These are phyloP conservation scores for Muschampia plurimacula DNA, from an alignment of 2,888 invertebrate species.

Conservation along the genomic window DNA sequence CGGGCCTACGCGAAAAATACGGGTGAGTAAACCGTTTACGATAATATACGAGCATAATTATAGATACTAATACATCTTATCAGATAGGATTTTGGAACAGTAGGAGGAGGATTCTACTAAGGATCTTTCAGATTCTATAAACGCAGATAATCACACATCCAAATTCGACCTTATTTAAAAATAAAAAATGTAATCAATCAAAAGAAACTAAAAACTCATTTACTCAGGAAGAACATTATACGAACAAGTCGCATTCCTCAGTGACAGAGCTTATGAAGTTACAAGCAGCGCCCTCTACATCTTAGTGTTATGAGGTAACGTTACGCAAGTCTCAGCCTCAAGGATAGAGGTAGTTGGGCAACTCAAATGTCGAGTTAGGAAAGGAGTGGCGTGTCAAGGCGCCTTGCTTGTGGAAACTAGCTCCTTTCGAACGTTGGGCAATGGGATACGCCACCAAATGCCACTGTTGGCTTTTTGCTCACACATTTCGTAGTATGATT, in stretches of 20 bases:
- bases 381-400: conserved; percentile 78
- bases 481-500: conserved; percentile 14
- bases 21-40: no score
- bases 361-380: conserved; percentile 75
- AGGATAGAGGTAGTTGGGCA: conserved; percentile 56
- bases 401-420: conserved; percentile 49
- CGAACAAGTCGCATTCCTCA: neutral
- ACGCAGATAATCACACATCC: no score
- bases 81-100: no score
- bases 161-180: no score
- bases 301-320: conserved; percentile 51
- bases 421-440: conserved; percentile 73
- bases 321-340: conserved; percentile 57
- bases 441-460: conserved; percentile 67
- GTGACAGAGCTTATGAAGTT: conserved; percentile 4
- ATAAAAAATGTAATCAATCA: no score
- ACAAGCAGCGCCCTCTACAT: conserved; percentile 45
- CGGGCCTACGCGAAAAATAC: no score
- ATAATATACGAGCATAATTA: no score
- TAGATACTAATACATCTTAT: no score
- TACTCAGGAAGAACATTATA: neutral
- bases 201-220: no score
- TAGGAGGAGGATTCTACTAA: no score
- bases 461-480: conserved; percentile 48
- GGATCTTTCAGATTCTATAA: no score